Evolutionary conservation across 2,797 vertebrate species (phyloP), one percentile per base, ranked within the genome.

Genomic region (Saxicola maurus): DNA sequence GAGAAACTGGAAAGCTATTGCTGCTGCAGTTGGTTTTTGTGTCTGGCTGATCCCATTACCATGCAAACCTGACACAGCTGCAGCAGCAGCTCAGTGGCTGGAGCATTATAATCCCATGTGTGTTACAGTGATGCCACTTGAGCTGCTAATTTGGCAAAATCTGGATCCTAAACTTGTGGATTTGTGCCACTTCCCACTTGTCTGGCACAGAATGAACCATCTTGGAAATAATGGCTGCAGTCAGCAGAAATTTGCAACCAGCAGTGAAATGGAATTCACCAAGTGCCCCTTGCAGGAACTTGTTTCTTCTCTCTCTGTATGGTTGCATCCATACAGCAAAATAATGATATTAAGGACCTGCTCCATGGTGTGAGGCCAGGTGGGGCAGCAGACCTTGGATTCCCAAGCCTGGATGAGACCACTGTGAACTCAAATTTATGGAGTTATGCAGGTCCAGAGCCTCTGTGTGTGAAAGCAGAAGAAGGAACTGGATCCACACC

Each of bases 331-430:
- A 17, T 14, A 17, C 7, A 64, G 53, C 7, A 43, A 37, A 77
- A 55, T 21, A 42, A 64, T 2, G 3, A 9, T 1, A 0, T 10
- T 2, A 7, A 64, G 30, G 10, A 53, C 9, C 4, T 0, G 0
- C 13, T 73, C 24, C 13, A 3, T 31, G 24, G 19, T 73, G 51
- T 53, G 62, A 64, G 21, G 10, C 8, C 16, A 13, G 30, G 23
- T 10, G 30, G 11, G 40, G 4, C 37, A 62, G 40, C 31, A 85
- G 40, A 60, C 17, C 19, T 79, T 66, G 23, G 37, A 59, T n/a
- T 23, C 12, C 3, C 8, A 62, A 77, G 37, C 8, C 37, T 67
- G 25, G 7, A 61, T 43, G 37, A 86, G 68, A 43, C 30, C 25
- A 53, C 15, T 3, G 3, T 0, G 0, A 71, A 40, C 30, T 52